These are phyloP conservation scores for Bugula neritina DNA, from an alignment of 2,888 invertebrate genomes.

Conservation along the genomic window DNA sequence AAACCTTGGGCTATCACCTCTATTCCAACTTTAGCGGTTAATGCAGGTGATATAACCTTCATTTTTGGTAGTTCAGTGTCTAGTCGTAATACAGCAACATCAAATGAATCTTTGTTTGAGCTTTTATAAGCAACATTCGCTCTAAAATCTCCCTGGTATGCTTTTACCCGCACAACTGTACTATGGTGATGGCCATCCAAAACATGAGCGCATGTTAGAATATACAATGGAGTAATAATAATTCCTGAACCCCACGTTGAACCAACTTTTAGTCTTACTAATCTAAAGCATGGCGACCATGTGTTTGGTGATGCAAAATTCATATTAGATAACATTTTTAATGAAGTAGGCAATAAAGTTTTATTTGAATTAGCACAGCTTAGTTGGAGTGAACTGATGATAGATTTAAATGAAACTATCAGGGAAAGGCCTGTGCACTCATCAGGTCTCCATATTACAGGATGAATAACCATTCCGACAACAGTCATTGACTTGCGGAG, in stretches of 20 bases:
- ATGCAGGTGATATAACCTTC: background rate
- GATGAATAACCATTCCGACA: conserved; percentile 9
- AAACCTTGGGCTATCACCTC: background rate
- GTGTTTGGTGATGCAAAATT: background rate
- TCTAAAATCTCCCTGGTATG: background rate
- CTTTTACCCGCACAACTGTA: background rate
- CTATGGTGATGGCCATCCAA: background rate
- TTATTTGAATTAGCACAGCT: background rate
- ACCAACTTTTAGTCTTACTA: background rate
- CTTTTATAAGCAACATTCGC: conserved; percentile 7
- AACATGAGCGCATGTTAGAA: conserved; percentile 15
- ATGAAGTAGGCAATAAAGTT: background rate
- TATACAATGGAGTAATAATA: background rate
- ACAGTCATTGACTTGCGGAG: background rate
- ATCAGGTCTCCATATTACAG: background rate
- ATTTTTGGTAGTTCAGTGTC: background rate
- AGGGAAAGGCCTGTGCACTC: background rate
- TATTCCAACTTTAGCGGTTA: background rate
- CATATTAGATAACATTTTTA: background rate
- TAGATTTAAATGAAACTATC: background rate
- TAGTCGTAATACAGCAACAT: conserved; percentile 7
- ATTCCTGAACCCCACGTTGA: conserved; percentile 4
- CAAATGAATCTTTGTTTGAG: background rate
- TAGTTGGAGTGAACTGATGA: background rate
- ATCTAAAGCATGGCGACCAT: background rate